Evolutionary conservation across 2,113 vertebrate genomes (phyloP).

Genomic region (Prionailurus bengalensis): DNA sequence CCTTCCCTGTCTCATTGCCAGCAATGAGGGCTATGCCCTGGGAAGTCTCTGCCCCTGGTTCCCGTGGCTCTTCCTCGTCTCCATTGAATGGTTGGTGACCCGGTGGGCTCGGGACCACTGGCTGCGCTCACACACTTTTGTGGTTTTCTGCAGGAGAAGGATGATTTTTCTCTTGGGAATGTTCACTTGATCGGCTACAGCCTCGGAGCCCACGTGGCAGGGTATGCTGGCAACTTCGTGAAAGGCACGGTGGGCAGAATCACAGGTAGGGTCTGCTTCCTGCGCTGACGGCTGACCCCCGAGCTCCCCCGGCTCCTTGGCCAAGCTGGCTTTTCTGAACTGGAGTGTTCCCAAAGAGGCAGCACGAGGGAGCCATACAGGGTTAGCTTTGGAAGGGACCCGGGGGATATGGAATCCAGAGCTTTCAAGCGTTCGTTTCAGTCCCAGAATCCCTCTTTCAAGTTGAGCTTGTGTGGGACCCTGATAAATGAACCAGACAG

Average conservation of each 20-base stretch:
- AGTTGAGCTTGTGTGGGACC: neutral
- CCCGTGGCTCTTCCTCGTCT: rapidly evolving
- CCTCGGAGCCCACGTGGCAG: conserved; percentile 96
- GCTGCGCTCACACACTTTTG: neutral
- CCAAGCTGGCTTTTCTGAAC: neutral
- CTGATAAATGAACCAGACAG: neutral
- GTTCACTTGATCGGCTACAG: conserved; percentile 98
- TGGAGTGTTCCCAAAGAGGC: neutral
- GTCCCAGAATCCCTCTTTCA: neutral
- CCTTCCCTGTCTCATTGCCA: neutral
- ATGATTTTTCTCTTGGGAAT: conserved; percentile 88
- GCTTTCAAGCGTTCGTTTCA: neutral
- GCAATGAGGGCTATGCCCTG: no score
- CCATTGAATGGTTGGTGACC: neutral
- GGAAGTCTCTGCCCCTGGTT: neutral
- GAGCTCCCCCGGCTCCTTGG: neutral
- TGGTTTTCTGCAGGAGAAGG: conserved; percentile 88
- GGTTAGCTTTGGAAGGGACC: neutral
- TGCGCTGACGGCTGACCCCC: rapidly evolving
- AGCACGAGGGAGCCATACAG: rapidly evolving
- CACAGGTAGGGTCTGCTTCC: conserved; percentile 89
- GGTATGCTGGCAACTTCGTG: conserved; percentile 93
- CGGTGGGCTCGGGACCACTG: neutral
- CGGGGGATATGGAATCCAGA: neutral
- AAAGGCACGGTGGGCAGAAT: conserved; percentile 94